Conservation (phyloP, 2,888 invertebrate species). For the Amblyjoppa fuscipennis region DNA sequence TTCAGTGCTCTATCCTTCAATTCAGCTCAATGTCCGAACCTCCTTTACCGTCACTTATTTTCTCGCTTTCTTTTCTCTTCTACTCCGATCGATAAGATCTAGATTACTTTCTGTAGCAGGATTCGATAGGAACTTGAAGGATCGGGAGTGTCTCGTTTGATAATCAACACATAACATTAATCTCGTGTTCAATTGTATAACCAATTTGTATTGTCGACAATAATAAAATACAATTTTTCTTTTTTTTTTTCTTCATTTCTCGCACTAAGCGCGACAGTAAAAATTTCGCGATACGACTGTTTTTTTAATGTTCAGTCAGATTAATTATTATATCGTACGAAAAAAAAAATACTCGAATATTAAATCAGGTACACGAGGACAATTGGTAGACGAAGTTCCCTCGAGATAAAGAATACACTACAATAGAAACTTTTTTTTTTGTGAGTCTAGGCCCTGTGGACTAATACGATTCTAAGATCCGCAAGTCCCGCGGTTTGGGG, state of each 20-base stretch:
- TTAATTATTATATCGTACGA: constrained; percentile 8
- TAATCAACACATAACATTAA: constrained; percentile 62
- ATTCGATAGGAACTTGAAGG: constrained; percentile 63
- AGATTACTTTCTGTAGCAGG: constrained; percentile 19
- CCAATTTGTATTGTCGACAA: constrained; percentile 71
- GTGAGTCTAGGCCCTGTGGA: constrained; percentile 31
- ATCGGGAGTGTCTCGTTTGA: constrained; percentile 60
- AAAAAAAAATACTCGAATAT: constrained; percentile 22
- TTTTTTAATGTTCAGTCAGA: constrained; percentile 40
- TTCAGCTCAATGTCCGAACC: background rate
- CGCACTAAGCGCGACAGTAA: constrained; percentile 42
- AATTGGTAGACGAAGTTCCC: constrained; percentile 44
- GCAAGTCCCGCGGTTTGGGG: constrained; percentile 48
- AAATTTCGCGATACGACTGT: constrained; percentile 42
- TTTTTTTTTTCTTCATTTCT: constrained; percentile 31
- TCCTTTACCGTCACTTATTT: background rate
- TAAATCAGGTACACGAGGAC: constrained; percentile 26
- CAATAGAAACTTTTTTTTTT: constrained; percentile 38
- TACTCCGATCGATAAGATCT: constrained; percentile 13
- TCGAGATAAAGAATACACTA: constrained; percentile 56
- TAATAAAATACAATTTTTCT: constrained; percentile 68
- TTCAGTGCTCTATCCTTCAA: background rate
- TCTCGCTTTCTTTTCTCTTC: background rate
- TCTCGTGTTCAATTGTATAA: constrained; percentile 53
- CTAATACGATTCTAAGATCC: constrained; percentile 23